Evolutionary conservation across 2,888 invertebrate genomes (phyloP), one percentile per base, ranked within the genome.

Genomic region (Aplocera efformata): DNA sequence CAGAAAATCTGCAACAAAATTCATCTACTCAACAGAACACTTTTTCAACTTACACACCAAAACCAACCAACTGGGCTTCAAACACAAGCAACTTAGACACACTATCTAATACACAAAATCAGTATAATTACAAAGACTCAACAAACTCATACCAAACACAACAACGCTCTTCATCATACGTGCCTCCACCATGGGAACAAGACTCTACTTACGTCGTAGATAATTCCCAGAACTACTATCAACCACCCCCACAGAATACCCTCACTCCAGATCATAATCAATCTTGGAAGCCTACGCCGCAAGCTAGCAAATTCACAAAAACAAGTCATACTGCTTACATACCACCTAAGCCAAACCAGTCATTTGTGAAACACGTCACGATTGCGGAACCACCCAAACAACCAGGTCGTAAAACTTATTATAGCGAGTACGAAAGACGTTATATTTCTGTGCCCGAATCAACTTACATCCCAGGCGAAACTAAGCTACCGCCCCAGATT

Each of bases 161-260:
- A 35, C 73, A 79, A 39, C 75, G 75, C 50, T 73, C 81, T 10
- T 72, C 84, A 7, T 76, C 80, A 13, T 88, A 88, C 44, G 83
- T 88, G 4, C 88, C 88, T 38, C 88, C 88, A 24, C 88, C 88
- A 7, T 88, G 88, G 88, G 88, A 88, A 56, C 86, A 86, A 48
- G 85, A 84, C 46, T 60, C 76, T 8, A 68, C 63, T 27, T 86
- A 84, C 42, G 69, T 72, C 22, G 58, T 68, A n/a, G 72, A 75
- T 26, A 71, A 67, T 31, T 67, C 64, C 22, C 75, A 78, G 48
- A 75, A 64, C 34, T 78, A 67, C 46, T 81, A 76, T 32, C 74
- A 82, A 53, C 67, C 79, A 21, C 63, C 76, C n/a, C 68, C 66
- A 22, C 47, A 69, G 32, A 52, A 64, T 29, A 58, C 71, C 24